Conservation (phyloP, 2,888 invertebrate species). For the Aradus depressus region DNA sequence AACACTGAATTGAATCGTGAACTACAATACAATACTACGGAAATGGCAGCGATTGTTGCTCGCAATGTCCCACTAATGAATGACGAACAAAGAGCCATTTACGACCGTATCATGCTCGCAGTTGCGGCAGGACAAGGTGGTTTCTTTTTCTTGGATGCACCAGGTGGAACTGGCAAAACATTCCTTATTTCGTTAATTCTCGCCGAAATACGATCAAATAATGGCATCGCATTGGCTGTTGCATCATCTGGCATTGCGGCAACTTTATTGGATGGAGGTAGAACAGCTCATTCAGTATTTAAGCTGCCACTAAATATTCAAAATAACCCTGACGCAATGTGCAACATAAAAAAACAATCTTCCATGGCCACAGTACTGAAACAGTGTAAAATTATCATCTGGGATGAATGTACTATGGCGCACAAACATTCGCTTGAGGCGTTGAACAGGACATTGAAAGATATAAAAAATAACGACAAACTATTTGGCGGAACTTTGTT, state of each 20-base stretch:
- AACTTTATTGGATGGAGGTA: constrained; percentile 15
- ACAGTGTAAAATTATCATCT: constrained; percentile 34
- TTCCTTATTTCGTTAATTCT: too few species aligned
- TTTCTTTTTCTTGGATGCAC: too few species aligned
- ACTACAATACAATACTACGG: too few species aligned
- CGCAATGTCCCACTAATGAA: too few species aligned
- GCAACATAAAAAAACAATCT: constrained; percentile 32
- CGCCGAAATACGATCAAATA: too few species aligned
- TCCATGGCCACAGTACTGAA: constrained; percentile 32
- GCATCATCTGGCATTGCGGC: constrained; percentile 17
- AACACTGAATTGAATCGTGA: too few species aligned
- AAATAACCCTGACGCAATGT: constrained; percentile 30
- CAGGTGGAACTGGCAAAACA: too few species aligned
- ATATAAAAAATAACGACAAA: constrained; percentile 3
- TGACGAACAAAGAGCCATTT: too few species aligned
- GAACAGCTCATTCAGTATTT: constrained; percentile 22
- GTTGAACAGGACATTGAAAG: too few species aligned
- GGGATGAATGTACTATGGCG: constrained; percentile 37
- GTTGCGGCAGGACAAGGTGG: too few species aligned
- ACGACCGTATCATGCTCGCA: too few species aligned
- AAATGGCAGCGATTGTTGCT: too few species aligned
- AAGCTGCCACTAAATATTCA: constrained; percentile 25
- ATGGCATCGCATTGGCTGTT: constrained; percentile 31
- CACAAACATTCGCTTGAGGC: constrained; percentile 35
- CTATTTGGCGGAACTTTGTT: constrained; percentile 20